These are phyloP conservation scores for Philotrypesis tridentata DNA, from an alignment of 1,140 invertebrate species.

Conservation along the genomic window DNA sequence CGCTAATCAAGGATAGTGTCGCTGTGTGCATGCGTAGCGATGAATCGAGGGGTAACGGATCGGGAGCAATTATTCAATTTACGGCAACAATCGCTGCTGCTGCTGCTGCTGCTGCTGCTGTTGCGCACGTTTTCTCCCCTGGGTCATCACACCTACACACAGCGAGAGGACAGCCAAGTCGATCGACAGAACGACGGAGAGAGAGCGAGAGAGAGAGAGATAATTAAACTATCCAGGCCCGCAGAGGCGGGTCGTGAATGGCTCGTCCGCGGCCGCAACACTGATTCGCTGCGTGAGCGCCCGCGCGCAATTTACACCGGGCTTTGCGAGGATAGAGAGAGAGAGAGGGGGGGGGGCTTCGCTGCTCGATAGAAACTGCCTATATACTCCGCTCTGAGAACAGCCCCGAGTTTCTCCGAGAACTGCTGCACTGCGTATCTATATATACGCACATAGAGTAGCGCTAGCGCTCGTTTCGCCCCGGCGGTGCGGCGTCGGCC, in stretches of 20 bases:
- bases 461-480: no score
- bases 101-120: no score
- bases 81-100: conserved; percentile 7
- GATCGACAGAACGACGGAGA: conserved; percentile 39
- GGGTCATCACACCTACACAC: background rate
- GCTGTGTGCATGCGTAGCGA: background rate
- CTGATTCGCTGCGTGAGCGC: background rate
- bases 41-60: background rate
- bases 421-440: background rate
- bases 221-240: conserved; percentile 64
- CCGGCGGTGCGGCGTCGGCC: no score
- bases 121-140: conserved; percentile 8
- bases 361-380: background rate
- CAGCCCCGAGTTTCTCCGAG: background rate
- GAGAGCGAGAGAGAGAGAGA: conserved; percentile 42
- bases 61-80: conserved; percentile 30
- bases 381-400: background rate
- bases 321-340: background rate
- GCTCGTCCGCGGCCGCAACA: conserved; percentile 12
- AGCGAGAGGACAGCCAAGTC: background rate
- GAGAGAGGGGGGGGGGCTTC: no score
- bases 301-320: background rate
- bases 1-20: background rate
- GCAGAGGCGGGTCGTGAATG: conserved; percentile 46
- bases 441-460: no score